These are phyloP conservation scores for Toxonevra muliebris DNA, from an alignment of 2,888 invertebrate genomes.

Conservation along the genomic window DNA sequence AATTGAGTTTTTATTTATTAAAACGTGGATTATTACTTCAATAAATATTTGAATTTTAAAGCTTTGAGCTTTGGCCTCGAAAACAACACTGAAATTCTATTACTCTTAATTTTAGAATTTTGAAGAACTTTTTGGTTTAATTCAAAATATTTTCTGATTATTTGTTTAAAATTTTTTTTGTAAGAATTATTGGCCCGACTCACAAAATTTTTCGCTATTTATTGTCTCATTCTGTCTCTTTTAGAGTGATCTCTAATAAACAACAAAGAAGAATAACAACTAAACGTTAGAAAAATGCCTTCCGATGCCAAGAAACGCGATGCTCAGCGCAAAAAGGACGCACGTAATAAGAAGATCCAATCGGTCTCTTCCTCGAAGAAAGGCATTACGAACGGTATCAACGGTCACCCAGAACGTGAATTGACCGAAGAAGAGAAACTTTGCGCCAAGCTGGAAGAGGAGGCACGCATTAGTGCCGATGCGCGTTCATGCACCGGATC, in stretches of 20 bases:
- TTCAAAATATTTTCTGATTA: not conserved
- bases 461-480: constrained; percentile 92
- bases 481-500: constrained; percentile 95
- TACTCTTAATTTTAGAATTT: not conserved
- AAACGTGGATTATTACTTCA: too few species aligned
- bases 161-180: not conserved
- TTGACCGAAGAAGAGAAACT: constrained; percentile 74
- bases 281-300: constrained; percentile 75
- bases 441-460: constrained; percentile 86
- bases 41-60: too few species aligned
- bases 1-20: too few species aligned
- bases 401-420: constrained; percentile 65
- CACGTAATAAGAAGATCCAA: constrained; percentile 70
- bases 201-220: not conserved
- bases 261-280: not conserved
- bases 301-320: constrained; percentile 99
- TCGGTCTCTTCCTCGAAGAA: constrained; percentile 66
- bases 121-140: not conserved
- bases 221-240: not conserved
- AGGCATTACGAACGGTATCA: constrained; percentile 67
- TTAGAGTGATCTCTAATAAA: not conserved
- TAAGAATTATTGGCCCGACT: not conserved
- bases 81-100: not conserved
- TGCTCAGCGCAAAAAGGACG: constrained; percentile 96
- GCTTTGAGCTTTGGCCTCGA: too few species aligned